A percentile compares a stretch with the other conserved stretches of the same genome.
Evolutionary conservation across 2,888 invertebrate species (phyloP).

Genomic region (Caenorhabditis japonica): DNA sequence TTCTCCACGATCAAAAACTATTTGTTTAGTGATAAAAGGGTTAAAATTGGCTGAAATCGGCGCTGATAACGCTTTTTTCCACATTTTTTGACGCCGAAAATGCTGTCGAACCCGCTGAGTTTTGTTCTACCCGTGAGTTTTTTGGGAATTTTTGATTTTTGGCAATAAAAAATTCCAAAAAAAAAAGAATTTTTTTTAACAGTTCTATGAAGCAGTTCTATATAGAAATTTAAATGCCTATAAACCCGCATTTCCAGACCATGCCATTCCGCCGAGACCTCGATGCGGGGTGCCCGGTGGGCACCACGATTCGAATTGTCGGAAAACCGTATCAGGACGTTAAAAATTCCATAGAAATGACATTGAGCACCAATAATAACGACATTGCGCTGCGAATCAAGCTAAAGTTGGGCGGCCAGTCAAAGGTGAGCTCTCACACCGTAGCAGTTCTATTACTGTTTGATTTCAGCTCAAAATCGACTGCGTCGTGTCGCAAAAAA

Average conservation of each 20-base stretch:
- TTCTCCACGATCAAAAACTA: slow-evolving; percentile 10
- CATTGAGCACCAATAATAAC: slow-evolving; percentile 34
- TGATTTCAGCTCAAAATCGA: slow-evolving; percentile 41
- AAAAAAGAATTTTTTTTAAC: too few relatives aligned
- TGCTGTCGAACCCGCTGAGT: slow-evolving; percentile 8
- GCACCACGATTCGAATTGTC: slow-evolving; percentile 18
- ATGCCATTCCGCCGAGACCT: slow-evolving; percentile 50
- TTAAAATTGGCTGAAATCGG: not conserved
- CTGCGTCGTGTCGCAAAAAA: slow-evolving; percentile 33
- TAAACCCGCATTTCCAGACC: slow-evolving; percentile 22
- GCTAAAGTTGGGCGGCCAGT: slow-evolving; percentile 7
- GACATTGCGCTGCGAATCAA: slow-evolving; percentile 37
- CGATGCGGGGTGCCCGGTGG: slow-evolving; percentile 22
- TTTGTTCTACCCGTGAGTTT: slow-evolving; percentile 24
- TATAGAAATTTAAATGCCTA: not conserved
- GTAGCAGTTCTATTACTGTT: too few relatives aligned
- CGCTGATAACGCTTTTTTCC: slow-evolving; percentile 4
- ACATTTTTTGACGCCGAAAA: not conserved
- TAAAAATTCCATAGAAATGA: slow-evolving; percentile 11
- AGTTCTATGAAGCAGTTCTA: not conserved
- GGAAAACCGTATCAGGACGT: slow-evolving; percentile 38
- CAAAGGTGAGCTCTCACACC: slow-evolving; percentile 27
- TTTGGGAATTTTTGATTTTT: not conserved
- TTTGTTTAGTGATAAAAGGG: slow-evolving; percentile 27
- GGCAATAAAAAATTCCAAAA: too few relatives aligned